Evolutionary conservation across 2,797 vertebrate species (phyloP).

Genomic region (Enteromius argenteus): DNA sequence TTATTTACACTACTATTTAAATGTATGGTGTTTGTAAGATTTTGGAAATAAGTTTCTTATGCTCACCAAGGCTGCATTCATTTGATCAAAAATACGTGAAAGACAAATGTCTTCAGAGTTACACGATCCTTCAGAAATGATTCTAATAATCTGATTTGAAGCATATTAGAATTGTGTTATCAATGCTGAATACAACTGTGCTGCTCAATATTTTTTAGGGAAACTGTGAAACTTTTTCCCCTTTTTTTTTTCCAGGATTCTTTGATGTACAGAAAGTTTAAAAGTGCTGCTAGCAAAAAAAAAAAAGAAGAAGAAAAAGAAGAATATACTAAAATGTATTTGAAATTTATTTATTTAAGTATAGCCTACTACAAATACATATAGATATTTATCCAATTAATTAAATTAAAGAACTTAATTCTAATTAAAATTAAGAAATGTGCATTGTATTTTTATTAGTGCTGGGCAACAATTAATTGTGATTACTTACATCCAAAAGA

Average conservation of each 20-base stretch:
- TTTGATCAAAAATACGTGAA: background rate
- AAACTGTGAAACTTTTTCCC: background rate
- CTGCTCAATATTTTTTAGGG: background rate
- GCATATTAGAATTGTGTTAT: background rate
- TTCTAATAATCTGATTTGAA: background rate
- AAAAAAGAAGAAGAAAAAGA: no score
- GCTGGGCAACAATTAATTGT: no score
- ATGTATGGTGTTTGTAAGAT: background rate
- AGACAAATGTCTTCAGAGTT: background rate
- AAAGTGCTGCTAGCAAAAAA: background rate
- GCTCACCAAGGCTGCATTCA: background rate
- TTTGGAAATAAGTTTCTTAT: background rate
- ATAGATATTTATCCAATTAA: background rate
- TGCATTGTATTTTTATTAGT: background rate
- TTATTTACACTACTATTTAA: background rate
- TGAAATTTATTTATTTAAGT: background rate
- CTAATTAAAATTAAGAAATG: background rate
- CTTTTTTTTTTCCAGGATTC: background rate
- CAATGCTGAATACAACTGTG: background rate
- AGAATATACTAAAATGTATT: background rate
- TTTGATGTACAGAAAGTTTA: no score
- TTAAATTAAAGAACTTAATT: background rate
- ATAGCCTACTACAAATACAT: background rate
- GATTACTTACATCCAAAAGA: no score
- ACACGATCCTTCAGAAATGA: constrained; percentile 1